Base-by-base conservation (phyloP, 2,113 vertebrate genomes). In the Rhagologus leucostigma region DNA sequence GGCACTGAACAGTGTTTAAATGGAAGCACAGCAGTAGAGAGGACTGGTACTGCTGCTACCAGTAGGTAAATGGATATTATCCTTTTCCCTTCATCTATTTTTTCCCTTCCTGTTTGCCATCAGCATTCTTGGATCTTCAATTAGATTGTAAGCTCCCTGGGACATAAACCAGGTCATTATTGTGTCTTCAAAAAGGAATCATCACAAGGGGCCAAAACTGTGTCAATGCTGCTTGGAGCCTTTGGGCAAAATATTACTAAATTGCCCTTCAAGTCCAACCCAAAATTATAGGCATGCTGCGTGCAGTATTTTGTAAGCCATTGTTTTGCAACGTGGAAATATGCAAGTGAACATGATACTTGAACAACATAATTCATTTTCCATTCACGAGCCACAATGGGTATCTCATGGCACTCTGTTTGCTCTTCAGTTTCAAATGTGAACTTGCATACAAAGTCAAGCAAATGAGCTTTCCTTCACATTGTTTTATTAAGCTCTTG, bases 301-400 rank as follows among this genome's bases (percentile, higher is more conserved):
- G 95, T 93, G 73, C 92, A 93, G 90, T 56, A 68, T 97, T 97
- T 97, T 96, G 96, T 90, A 97, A 96, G 93, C 95, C 93, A 97
- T 96, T 97, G 96, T 97, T 97, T 93, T 95, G 95, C 95, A 97
- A 96, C 90, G 76, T 93, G 95, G 95, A 97, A 96, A 96, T 96
- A 96, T 96, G 95, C 96, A 90, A 94, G 95, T 90, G 96, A 97
- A 96, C 94, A 97, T 74, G 94, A 96, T 96, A 93, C 96, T 95
- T 94, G 95, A 96, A 92, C 95, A 94, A 92, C 88, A 96, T 96
- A 95, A 96, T 94, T 96, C 96, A 96, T 96, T 96, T 96, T 95
- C 96, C 95, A 95, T 96, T 97, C 96, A 97, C 94, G 69, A 95
- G 65, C 89, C 94, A 97, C 95, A 96, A 96, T 97, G 96, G 94